Evolutionary conservation across 2,888 invertebrate genomes (phyloP).

Genomic region (Phortica okadai): DNA sequence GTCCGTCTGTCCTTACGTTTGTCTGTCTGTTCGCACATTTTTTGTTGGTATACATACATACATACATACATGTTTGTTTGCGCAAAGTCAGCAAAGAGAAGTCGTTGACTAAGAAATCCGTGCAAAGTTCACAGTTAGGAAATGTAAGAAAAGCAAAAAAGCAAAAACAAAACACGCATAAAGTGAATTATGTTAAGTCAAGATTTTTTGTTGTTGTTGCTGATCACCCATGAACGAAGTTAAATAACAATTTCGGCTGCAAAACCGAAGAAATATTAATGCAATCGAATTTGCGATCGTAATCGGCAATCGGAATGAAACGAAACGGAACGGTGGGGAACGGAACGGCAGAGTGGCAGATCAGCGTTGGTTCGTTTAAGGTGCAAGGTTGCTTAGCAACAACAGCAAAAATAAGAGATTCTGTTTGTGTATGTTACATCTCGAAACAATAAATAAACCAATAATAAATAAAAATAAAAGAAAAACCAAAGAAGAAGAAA

Average conservation of each 20-base stretch:
- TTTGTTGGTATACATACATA: background rate
- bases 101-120: slow-evolving; percentile 1
- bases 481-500: slow-evolving; percentile 2
- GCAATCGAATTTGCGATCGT: slow-evolving; percentile 1
- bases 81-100: background rate
- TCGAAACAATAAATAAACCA: background rate
- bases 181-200: slow-evolving; percentile 11
- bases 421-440: background rate
- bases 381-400: slow-evolving; percentile 43
- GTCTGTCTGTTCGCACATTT: background rate
- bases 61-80: background rate
- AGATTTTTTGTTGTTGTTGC: slow-evolving; percentile 2
- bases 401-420: slow-evolving; percentile 19
- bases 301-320: slow-evolving; percentile 1
- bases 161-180: background rate
- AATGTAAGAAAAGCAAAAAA: background rate
- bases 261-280: slow-evolving; percentile 16
- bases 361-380: background rate
- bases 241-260: slow-evolving; percentile 43
- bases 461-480: background rate
- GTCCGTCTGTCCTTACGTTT: slow-evolving; percentile 14
- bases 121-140: slow-evolving; percentile 10
- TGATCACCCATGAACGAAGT: slow-evolving; percentile 33
- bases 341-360: too few species aligned
- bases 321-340: too few species aligned